phyloP scores from a whole-genome alignment of 2,888 invertebrate genomes.

The Philonicus albiceps region DNA sequence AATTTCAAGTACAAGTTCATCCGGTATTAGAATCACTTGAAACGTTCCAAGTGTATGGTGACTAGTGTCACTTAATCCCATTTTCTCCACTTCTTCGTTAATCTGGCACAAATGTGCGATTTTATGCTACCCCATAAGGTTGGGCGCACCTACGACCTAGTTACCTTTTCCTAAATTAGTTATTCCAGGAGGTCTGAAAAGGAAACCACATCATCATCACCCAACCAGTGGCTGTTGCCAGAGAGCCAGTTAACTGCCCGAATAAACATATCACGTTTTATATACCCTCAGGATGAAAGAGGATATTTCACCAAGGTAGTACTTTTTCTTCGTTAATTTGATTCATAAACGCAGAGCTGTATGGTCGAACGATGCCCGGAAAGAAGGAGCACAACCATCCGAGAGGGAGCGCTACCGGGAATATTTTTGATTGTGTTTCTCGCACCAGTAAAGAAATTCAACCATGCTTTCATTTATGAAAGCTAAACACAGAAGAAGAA shows the following conservation, averaged over 20 bases:
- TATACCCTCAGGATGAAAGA: conserved; percentile 37
- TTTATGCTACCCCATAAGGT: background rate
- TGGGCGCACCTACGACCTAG: conserved; percentile 2
- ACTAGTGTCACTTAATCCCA: background rate
- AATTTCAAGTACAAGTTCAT: background rate
- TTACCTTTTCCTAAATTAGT: conserved; percentile 29
- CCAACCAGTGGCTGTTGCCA: conserved; percentile 30
- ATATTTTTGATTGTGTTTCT: conserved; percentile 27
- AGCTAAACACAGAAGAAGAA: background rate
- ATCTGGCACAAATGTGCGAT: background rate
- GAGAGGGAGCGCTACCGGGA: background rate
- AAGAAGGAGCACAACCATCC: background rate
- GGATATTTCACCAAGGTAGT: conserved; percentile 36
- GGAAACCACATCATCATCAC: conserved; percentile 20
- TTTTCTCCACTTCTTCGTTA: background rate
- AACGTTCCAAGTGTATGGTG: background rate
- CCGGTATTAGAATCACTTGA: background rate
- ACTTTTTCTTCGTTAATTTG: conserved; percentile 41
- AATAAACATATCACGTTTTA: conserved; percentile 41
- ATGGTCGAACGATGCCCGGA: background rate
- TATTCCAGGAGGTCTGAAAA: background rate
- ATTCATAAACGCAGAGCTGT: conserved; percentile 29
- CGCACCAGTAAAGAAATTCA: background rate
- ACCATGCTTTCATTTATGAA: conserved; percentile 34
- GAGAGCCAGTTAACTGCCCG: conserved; percentile 35